These are phyloP conservation scores for Sternotherus odoratus DNA, from an alignment of 2,797 vertebrate species.

Conservation along the genomic window DNA sequence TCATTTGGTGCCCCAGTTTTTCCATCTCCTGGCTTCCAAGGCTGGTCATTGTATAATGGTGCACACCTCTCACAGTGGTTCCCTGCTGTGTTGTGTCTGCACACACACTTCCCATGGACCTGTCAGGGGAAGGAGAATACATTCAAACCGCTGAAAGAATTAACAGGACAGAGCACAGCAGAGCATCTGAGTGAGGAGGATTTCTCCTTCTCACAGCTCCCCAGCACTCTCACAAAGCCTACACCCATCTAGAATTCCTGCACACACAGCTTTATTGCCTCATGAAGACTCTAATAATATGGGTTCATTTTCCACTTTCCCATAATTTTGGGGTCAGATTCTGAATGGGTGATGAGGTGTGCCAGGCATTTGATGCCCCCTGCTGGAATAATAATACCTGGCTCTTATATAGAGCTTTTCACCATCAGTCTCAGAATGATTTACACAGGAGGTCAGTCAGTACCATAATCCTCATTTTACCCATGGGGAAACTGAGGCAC, in stretches of 20 bases:
- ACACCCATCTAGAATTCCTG: background rate
- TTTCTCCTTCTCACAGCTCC: background rate
- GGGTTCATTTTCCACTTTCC: background rate
- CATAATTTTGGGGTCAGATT: background rate
- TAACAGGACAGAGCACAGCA: background rate
- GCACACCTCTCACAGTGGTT: slow-evolving; percentile 90
- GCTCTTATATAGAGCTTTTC: background rate
- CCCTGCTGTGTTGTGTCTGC: slow-evolving; percentile 89
- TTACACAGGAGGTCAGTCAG: background rate
- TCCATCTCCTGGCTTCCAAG: slow-evolving; percentile 90
- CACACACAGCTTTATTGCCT: accelerated
- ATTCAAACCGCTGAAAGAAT: background rate
- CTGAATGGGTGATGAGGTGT: background rate
- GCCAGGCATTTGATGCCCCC: background rate
- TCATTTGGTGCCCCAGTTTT: slow-evolving; percentile 88
- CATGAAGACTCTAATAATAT: background rate
- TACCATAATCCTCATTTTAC: background rate
- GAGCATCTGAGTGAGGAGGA: accelerated
- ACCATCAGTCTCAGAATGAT: background rate
- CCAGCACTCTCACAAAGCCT: background rate
- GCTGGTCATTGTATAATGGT: slow-evolving; percentile 86
- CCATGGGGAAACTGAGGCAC: background rate
- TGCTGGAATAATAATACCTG: background rate
- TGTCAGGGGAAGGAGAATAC: slow-evolving; percentile 57
- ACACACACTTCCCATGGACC: slow-evolving; percentile 88